These are phyloP conservation scores for Acanthurus tractus DNA, from an alignment of 2,797 vertebrate genomes.

Conservation along the genomic window DNA sequence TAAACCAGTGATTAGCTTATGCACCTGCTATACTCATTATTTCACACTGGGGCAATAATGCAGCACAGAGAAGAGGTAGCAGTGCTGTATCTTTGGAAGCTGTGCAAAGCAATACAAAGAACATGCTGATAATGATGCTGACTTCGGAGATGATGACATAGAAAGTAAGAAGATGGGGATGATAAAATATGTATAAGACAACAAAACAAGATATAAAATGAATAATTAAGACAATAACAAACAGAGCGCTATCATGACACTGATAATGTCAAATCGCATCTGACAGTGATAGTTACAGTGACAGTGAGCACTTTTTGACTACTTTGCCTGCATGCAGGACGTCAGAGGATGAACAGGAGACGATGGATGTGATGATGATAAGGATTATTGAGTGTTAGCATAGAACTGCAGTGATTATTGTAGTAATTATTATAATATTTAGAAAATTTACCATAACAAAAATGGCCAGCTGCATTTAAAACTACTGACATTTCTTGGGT, in stretches of 20 bases:
- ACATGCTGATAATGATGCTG: slow-evolving; percentile 22
- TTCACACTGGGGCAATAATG: slow-evolving; percentile 51
- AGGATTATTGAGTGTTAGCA: slow-evolving; percentile 5
- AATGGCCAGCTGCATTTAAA: slow-evolving; percentile 1
- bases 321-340: background rate
- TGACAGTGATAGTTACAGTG: background rate
- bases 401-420: background rate
- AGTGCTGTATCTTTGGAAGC: slow-evolving; percentile 31
- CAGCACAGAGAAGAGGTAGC: slow-evolving; percentile 18
- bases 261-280: background rate
- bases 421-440: background rate
- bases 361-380: background rate
- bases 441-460: background rate
- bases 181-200: slow-evolving; percentile 31
- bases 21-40: slow-evolving; percentile 71
- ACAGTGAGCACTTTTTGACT: background rate
- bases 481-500: background rate
- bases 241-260: background rate
- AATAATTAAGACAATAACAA: slow-evolving; percentile 26
- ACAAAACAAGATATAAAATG: slow-evolving; percentile 15
- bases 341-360: background rate
- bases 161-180: slow-evolving; percentile 25
- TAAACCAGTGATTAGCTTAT: slow-evolving; percentile 66
- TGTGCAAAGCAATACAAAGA: slow-evolving; percentile 5
- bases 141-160: slow-evolving; percentile 52